Evolutionary conservation across 2,888 invertebrate genomes (phyloP), one percentile per base, ranked within the genome.

Genomic region (Oegoconia quadripuncta): DNA sequence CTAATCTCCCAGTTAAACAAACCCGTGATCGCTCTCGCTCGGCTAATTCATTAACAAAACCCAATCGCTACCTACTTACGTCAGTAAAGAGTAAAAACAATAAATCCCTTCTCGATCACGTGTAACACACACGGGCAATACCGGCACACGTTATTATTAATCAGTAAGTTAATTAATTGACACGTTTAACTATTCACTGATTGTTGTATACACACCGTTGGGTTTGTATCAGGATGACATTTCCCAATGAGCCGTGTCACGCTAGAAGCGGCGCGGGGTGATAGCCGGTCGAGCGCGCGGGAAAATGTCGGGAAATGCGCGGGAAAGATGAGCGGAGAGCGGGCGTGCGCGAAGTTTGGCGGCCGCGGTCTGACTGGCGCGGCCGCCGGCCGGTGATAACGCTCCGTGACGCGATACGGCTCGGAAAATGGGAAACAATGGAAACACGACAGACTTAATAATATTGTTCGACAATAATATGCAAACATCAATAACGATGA

Each of bases 381-480:
- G 72, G 52, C 59, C 52, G 62, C 55, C 55, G 51, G n/a, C n/a
- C 58, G 59, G 64, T 83, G 84, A 84, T 86, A 84, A 84, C 74
- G 65, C 62, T 52, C 52, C 58, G 48, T 59, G 63, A 52, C 56
- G 55, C 73, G 71, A 71, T 67, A 68, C 66, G 52, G 52, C 59
- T 59, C 56, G 71, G 74, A 65, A 79, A 80, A 80, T 79, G 74
- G 66, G 76, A 81, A 81, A 83, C 77, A 81, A 77, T 81, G 74
- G 67, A 75, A 79, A 82, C 63, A 58, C 60, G 62, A 59, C 60
- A 37, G 27, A 44, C 33, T 30, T 31, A 44, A 32, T 32, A 18
- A 8, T 34, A 20, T 11, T 22, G 7, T 14, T 33, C n/a, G 29
- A 29, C 15, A 16, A 16, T 6, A 23, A 9, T 9, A 7, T 22